These are phyloP conservation scores for Harpagoxenus sublaevis DNA, from an alignment of 2,888 invertebrate species.

Conservation along the genomic window DNA sequence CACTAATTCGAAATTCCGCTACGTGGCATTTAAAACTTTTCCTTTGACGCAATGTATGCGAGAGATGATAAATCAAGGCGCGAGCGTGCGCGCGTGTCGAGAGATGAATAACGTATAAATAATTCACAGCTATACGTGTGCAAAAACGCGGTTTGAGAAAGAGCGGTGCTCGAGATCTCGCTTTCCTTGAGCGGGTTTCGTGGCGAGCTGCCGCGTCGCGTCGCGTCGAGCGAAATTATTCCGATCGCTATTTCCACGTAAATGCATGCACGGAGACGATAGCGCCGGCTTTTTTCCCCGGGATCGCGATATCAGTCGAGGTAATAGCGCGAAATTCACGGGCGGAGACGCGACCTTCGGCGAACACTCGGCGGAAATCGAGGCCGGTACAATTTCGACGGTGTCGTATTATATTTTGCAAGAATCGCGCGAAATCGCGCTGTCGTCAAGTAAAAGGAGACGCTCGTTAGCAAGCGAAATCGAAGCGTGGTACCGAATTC, in stretches of 20 bases:
- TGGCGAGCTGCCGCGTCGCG: background rate
- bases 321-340: background rate
- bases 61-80: background rate
- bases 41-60: background rate
- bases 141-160: background rate
- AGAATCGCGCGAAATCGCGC: slow-evolving; percentile 4
- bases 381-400: slow-evolving; percentile 3
- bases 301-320: background rate
- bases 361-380: slow-evolving; percentile 8
- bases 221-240: slow-evolving; percentile 16
- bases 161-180: slow-evolving; percentile 15
- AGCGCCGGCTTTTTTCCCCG: background rate
- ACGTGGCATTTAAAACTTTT: background rate
- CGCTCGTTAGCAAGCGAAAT: background rate
- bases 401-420: background rate
- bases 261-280: background rate
- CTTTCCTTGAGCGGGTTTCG: slow-evolving; percentile 41
- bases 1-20: background rate
- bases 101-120: slow-evolving; percentile 38
- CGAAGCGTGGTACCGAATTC: slow-evolving; percentile 32
- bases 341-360: background rate
- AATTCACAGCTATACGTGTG: background rate
- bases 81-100: background rate
- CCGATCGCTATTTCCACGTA: slow-evolving; percentile 24
- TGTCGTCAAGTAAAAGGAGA: background rate